Percentiles rank a stretch among this genome's conserved stretches.
Evolutionary conservation across 1,140 invertebrate genomes (phyloP).

Genomic region (Sinella curviseta): DNA sequence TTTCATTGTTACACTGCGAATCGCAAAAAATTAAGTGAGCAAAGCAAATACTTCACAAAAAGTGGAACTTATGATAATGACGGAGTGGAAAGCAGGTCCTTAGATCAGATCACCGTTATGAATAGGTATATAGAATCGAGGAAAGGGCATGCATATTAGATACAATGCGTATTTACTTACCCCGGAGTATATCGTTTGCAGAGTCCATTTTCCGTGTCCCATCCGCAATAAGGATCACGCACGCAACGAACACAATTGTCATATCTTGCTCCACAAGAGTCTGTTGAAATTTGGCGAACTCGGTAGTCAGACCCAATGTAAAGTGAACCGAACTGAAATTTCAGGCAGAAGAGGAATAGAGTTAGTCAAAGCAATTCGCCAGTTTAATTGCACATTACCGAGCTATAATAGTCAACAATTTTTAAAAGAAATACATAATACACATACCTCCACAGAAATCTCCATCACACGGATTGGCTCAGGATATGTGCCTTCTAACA

Average conservation of each 20-base stretch:
- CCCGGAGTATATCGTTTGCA: slow-evolving; percentile 79
- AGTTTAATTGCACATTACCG: not conserved
- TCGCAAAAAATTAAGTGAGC: no score
- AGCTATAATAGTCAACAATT: slow-evolving; percentile 20
- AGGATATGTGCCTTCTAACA: slow-evolving; percentile 80
- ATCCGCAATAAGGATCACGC: slow-evolving; percentile 87
- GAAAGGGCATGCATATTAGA: not conserved
- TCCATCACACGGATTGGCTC: slow-evolving; percentile 83
- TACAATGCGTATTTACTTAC: slow-evolving; percentile 58
- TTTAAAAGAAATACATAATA: not conserved
- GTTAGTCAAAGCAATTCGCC: no score
- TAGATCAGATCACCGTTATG: slow-evolving; percentile 10
- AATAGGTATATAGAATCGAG: not conserved
- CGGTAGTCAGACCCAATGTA: slow-evolving; percentile 82
- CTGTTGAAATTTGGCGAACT: slow-evolving; percentile 78
- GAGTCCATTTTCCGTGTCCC: slow-evolving; percentile 78
- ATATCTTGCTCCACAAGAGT: slow-evolving; percentile 79
- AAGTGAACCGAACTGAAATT: slow-evolving; percentile 69
- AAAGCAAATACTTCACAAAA: no score
- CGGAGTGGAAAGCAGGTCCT: not conserved
- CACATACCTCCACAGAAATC: slow-evolving; percentile 67
- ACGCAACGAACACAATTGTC: slow-evolving; percentile 85
- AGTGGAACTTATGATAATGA: no score
- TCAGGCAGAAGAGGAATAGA: not conserved
- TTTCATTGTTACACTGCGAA: not conserved